These are phyloP conservation scores for Dendrocopos noguchii DNA, from an alignment of 2,113 vertebrate species.

Conservation along the genomic window DNA sequence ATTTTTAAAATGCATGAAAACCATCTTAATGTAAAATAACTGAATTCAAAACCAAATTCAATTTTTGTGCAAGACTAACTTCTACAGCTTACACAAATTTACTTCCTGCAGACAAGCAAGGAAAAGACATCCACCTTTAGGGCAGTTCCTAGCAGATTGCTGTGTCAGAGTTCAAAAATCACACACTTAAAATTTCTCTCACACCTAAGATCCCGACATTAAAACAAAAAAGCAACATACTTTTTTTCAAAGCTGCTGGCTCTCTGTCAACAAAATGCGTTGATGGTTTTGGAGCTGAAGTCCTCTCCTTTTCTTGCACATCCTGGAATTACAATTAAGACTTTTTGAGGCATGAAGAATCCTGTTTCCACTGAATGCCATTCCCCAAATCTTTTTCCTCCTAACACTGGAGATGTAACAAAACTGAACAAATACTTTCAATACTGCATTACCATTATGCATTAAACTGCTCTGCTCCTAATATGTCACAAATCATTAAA, in stretches of 20 bases:
- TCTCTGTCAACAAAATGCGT: constrained; percentile 80
- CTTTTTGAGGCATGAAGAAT: background rate
- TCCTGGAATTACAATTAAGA: constrained; percentile 75
- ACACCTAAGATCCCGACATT: background rate
- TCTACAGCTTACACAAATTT: background rate
- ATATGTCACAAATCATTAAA: background rate
- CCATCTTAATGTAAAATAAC: background rate
- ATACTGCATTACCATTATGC: background rate
- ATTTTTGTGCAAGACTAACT: background rate
- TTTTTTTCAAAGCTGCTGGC: constrained; percentile 80
- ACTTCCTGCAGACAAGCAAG: background rate
- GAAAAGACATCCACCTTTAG: background rate
- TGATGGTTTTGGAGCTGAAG: constrained; percentile 78
- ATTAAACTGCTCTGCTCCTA: background rate
- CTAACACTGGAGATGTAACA: background rate
- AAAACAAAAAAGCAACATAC: constrained; percentile 75
- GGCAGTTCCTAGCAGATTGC: background rate
- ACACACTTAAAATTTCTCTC: background rate
- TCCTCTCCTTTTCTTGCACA: constrained; percentile 62
- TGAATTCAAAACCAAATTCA: background rate
- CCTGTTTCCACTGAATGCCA: background rate
- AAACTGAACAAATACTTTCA: background rate
- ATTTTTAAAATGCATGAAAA: background rate
- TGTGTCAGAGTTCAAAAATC: background rate
- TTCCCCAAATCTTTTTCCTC: background rate